Base-by-base conservation (phyloP, 2,797 vertebrate genomes). In the Taeniopygia guttata region DNA sequence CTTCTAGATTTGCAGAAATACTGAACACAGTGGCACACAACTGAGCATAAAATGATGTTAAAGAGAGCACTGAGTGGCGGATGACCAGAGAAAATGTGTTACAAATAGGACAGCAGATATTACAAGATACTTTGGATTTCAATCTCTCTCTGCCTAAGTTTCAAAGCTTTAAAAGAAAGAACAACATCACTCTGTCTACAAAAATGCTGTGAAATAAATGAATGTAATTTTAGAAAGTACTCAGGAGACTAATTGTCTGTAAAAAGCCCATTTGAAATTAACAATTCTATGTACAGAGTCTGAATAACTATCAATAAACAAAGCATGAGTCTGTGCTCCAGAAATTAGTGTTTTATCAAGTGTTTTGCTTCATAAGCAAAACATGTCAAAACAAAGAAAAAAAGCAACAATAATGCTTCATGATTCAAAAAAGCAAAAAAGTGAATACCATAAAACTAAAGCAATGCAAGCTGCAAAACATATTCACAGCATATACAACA, bases 321-420 rank as follows among this genome's bases (percentile, higher is more conserved):
- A 95, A 67, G 49, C 49, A 74, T 45, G 40, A 83, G 51, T 56
- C 29, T 49, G 43, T 81, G 55, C 55, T 85, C 60, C 75, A 92
- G 86, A 89, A 95, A 95, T 90, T 34, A 90, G 56, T 82, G 66
- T 66, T 94, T 95, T 89, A 92, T 93, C 60, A 90, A 85, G 66
- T 78, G 72, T 60, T 94, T 95, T 94, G 40, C 63, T 90, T 95
- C 79, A 66, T 68, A 93, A 92, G 63, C 42, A 96, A 91, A 91
- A 92, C 84, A 92, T 60, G 68, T 95, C 91, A 89, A 81, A 95
- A 95, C 84, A 96, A 93, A 87, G 58, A 70, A 94, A 90, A 90
- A 66, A 85, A 91, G 67, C 64, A 89, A 92, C 27, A 89, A 56
- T 64, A 94, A 92, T 59, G 73, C 16, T 82, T 72, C 67, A 51